Base-by-base conservation (phyloP, 1,140 invertebrate species). In the Apis cerana region DNA sequence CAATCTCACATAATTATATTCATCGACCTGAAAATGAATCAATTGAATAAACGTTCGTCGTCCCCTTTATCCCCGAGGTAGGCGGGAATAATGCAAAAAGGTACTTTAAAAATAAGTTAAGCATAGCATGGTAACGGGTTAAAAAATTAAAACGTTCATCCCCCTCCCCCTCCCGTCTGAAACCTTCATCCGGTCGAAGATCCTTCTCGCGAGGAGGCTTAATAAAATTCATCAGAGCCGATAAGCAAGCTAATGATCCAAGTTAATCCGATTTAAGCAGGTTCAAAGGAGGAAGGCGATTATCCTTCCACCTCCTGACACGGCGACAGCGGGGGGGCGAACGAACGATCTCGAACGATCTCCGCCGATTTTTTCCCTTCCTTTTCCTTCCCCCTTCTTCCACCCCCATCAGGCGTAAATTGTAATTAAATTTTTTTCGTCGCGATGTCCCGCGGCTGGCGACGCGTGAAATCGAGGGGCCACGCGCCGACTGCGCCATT, bases 371-470 rank as follows among this genome's bases (percentile, higher is more conserved):
- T 65, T 52, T 82, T 67, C 43, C 19, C 17, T 11, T 19, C 23
- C 19, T 3, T 23, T 48, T 4, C 19, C 12, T 21, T 2, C 54
- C 33, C 3, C 33, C 33, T 33, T 33, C 33, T 33, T 33, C 33
- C 33, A 33, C 33, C 33, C 33, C 3, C 33, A 33, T 33, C 33
- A 43, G 19, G 10, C 56, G 13, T 54, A 21, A 76, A 68, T 87
- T 87, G 86, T 87, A 87, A 87, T 87, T 87, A 87, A 82, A 85
- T 87, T 87, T 87, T 52, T 87, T 87, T 88, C 80, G 80, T 77
- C 75, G 85, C 78, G 68, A 65, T 74, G 81, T 79, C 79, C 83
- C 86, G 43, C 67, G 86, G 21, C 65, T 72, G 80, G 27, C 70
- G 74, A 77, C 84, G 80, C 85, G 87, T 78, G 87, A 88, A 88